Evolutionary conservation across 1,140 invertebrate species (phyloP), one percentile per base, ranked within the genome.

Genomic region (Aphelenchoides avenae): DNA sequence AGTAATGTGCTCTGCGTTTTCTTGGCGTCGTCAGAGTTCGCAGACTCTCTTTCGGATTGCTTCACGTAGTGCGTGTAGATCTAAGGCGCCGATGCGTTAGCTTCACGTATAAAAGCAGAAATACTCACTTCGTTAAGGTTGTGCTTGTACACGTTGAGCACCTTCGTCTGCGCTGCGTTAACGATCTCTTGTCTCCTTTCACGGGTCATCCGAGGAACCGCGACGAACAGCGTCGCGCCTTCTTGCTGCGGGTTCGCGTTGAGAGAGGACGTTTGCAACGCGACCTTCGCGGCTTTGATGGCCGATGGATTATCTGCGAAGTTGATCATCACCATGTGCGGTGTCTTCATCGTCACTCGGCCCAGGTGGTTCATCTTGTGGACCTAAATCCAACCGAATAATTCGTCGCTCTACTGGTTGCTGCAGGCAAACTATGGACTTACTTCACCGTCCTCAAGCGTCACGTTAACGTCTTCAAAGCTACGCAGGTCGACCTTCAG

Each of bases 181-280:
- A 55, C 69, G 24, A 71, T 37, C 33, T 62, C 30, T 27, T 72
- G 64, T 20, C 68, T 40, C 27, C 66, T n/a, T 55, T 70, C 68
- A 47, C 62, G 39, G 26, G 60, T 70, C 69, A 72, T 71, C 31
- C 61, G 47, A 6, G 69, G 68, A n/a, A 59, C 48, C n/a, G 37
- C 51, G 11, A 70, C 44, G 42, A 71, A 62, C 0, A 70, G 26
- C n/a, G 69, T 52, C 9, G 54, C 59, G 9, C 68, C 68, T 46
- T 72, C 71, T 20, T 74, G 71, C 43, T 72, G 71, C 6, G 71
- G 68, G 53, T 64, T 71, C n/a, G 65, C 52, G 36, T 55, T 54
- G 3, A 75, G 29, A 11, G 64, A 41, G 1, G 53, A 56, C 31
- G 68, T 64, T 46, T 60, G 46, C 9, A 71, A 24, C 6, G 70